Evolutionary conservation across 2,888 invertebrate genomes (phyloP).

Genomic region (Coenonympha arcania): DNA sequence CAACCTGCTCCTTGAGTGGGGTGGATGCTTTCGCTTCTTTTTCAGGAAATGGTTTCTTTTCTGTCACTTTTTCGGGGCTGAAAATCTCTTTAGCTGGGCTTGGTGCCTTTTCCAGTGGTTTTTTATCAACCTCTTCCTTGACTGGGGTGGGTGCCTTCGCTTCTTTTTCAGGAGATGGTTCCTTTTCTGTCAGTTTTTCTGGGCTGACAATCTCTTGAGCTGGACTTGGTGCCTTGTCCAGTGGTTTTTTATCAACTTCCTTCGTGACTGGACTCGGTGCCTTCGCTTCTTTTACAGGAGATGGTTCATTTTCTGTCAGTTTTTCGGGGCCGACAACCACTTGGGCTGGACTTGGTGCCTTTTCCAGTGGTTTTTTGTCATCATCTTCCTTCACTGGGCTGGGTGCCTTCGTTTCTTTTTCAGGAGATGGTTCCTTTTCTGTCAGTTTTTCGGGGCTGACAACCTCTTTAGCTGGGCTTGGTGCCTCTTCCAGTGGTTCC

Average conservation of each 20-base stretch:
- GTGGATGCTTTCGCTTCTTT: not conserved
- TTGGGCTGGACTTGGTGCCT: too few species aligned
- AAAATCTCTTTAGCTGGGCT: not conserved
- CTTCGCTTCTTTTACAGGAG: not conserved
- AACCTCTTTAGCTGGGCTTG: slow-evolving; percentile 13
- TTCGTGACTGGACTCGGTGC: not conserved
- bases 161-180: slow-evolving; percentile 10
- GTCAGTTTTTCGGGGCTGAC: too few species aligned
- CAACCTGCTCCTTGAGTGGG: not conserved
- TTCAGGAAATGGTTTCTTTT: not conserved
- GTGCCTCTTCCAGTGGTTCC: not conserved
- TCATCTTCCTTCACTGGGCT: too few species aligned
- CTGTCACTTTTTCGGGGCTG: not conserved
- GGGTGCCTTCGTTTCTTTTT: too few species aligned
- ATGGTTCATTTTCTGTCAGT: not conserved
- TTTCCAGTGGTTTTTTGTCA: too few species aligned
- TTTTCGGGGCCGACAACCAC: too few species aligned
- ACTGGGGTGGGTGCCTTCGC: not conserved
- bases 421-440: too few species aligned
- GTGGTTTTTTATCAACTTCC: slow-evolving; percentile 5
- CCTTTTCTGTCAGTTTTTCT: slow-evolving; percentile 1
- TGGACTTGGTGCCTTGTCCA: slow-evolving; percentile 10
- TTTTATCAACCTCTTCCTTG: not conserved
- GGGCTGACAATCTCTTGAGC: not conserved
- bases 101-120: not conserved